Conservation (phyloP, 2,888 invertebrate genomes). For the Meiosimyza decipiens region DNA sequence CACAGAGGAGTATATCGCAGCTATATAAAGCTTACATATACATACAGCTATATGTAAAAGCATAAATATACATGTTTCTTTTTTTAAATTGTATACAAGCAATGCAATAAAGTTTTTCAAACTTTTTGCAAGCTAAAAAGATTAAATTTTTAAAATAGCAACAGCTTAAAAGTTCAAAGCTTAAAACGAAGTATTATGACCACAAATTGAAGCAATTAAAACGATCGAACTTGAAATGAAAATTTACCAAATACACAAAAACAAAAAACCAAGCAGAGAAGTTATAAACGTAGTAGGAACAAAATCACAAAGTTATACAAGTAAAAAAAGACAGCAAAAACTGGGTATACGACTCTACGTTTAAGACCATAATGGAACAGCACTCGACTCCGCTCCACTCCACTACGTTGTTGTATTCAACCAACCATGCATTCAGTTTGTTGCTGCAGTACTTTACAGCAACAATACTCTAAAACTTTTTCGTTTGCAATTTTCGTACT, state of each 20-base stretch:
- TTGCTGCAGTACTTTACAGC: too few species aligned
- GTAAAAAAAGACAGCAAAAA: conserved; percentile 6
- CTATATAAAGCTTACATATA: not conserved
- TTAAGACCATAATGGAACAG: too few species aligned
- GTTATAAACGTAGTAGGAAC: not conserved
- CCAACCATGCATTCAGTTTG: conserved; percentile 12
- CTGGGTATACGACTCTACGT: not conserved
- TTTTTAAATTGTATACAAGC: too few species aligned
- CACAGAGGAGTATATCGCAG: not conserved
- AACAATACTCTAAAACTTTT: too few species aligned
- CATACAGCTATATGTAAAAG: not conserved
- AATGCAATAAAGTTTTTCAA: not conserved
- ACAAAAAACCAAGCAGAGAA: not conserved
- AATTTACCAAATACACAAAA: conserved; percentile 6
- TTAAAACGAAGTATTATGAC: not conserved
- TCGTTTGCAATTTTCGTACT: too few species aligned
- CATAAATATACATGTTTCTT: not conserved
- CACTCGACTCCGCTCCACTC: too few species aligned
- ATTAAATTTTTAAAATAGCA: not conserved
- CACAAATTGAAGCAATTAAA: not conserved
- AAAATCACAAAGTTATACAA: not conserved
- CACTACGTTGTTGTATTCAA: conserved; percentile 7
- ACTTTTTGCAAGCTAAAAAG: not conserved
- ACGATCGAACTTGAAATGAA: conserved; percentile 6
- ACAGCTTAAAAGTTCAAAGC: not conserved